Conservation (phyloP, 2,888 invertebrate genomes). For the Trachelus stipa region DNA sequence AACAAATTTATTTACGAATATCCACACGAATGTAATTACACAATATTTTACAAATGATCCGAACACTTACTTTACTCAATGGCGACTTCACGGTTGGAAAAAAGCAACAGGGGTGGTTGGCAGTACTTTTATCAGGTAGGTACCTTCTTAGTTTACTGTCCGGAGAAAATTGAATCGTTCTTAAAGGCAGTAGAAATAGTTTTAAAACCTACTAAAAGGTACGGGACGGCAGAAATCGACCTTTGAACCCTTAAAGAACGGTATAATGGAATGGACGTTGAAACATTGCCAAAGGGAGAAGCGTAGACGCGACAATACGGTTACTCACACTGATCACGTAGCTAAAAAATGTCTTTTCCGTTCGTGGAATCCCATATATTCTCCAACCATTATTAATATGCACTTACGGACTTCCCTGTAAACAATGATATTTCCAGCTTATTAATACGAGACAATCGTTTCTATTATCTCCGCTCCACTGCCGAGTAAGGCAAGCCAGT, state of each 20-base stretch:
- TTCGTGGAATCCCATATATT: not conserved
- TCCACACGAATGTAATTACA: not conserved
- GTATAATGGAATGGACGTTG: not conserved
- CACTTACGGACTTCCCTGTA: not conserved
- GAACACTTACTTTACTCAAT: not conserved
- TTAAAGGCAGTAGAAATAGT: not conserved
- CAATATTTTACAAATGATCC: not conserved
- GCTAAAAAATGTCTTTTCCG: not conserved
- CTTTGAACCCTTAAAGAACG: not conserved
- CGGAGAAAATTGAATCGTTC: not conserved
- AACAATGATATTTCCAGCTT: slow-evolving; percentile 6
- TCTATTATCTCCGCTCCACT: not conserved
- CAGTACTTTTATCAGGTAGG: not conserved
- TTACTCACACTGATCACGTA: slow-evolving; percentile 3
- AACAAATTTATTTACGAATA: not conserved
- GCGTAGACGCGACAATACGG: not conserved
- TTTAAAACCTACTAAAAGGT: not conserved
- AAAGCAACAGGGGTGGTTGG: not conserved
- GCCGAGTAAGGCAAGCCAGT: not conserved
- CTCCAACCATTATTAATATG: not conserved
- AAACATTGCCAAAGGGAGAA: not conserved
- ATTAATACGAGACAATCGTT: not conserved
- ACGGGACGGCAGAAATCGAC: not conserved
- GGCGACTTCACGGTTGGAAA: not conserved
- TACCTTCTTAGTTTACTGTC: not conserved